Percentiles rank a stretch among this genome's conserved stretches.
phyloP scores from a whole-genome alignment of 2,113 vertebrate genomes.

The Equus quagga region DNA sequence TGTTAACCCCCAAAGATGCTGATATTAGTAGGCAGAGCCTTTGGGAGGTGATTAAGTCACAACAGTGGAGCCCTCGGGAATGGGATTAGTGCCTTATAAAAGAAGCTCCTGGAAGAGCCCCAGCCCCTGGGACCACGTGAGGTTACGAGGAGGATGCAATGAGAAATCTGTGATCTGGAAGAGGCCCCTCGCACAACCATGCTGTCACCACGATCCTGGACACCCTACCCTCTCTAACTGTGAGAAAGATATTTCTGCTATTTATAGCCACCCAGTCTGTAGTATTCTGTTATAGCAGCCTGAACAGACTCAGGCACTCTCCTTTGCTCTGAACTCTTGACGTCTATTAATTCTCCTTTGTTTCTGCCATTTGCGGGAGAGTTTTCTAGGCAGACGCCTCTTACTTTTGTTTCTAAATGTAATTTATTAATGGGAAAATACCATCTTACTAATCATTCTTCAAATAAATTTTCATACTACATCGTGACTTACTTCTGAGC shows the following conservation, averaged over 20 bases:
- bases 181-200: rapidly evolving
- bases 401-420: not conserved
- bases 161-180: not conserved
- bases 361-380: not conserved
- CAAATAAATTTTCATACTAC: not conserved
- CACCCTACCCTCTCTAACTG: not conserved
- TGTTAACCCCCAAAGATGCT: not conserved
- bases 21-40: not conserved
- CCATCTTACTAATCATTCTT: constrained; percentile 1
- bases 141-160: not conserved
- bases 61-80: not conserved
- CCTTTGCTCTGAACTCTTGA: not conserved
- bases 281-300: not conserved
- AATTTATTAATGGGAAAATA: not conserved
- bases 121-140: not conserved
- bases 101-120: not conserved
- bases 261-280: not conserved
- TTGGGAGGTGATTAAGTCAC: not conserved
- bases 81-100: not conserved
- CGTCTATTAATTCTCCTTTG: not conserved
- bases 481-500: not conserved
- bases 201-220: not conserved
- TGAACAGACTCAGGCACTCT: not conserved
- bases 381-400: not conserved
- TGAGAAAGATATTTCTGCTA: not conserved